phyloP scores from a whole-genome alignment of 2,888 invertebrate genomes.

The Agonopterix heracliana region DNA sequence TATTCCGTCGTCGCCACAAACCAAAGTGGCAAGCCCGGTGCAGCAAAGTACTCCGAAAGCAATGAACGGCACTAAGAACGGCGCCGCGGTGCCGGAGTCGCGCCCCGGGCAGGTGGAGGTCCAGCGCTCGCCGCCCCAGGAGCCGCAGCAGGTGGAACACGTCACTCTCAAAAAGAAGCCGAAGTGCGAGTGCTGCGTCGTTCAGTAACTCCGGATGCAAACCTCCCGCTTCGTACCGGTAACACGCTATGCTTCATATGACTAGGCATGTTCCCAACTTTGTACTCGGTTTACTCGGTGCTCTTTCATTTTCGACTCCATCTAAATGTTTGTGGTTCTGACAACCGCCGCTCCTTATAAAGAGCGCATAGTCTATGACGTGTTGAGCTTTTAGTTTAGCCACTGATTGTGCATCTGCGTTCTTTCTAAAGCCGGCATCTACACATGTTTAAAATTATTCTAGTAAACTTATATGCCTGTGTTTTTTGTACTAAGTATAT shows the following conservation, averaged over 20 bases:
- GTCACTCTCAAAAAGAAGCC: slow-evolving; percentile 96
- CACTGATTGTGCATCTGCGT: background rate
- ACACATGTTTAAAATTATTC: background rate
- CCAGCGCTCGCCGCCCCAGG: slow-evolving; percentile 84
- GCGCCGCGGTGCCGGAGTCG: slow-evolving; percentile 44
- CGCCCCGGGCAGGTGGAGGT: slow-evolving; percentile 80
- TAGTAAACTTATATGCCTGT: slow-evolving; percentile 13
- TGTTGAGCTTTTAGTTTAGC: background rate
- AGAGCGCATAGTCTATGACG: background rate
- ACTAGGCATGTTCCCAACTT: slow-evolving; percentile 27
- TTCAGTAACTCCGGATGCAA: slow-evolving; percentile 79
- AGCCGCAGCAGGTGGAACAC: slow-evolving; percentile 90
- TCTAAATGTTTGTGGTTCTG: slow-evolving; percentile 12
- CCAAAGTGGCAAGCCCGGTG: slow-evolving; percentile 47
- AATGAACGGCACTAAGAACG: slow-evolving; percentile 71
- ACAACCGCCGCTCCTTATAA: background rate
- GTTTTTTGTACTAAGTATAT: slow-evolving; percentile 34
- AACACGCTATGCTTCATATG: slow-evolving; percentile 42
- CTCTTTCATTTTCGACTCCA: slow-evolving; percentile 45
- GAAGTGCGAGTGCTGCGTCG: slow-evolving; percentile 95
- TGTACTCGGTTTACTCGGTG: slow-evolving; percentile 51
- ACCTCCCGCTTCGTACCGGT: slow-evolving; percentile 32
- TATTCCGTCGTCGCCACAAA: slow-evolving; percentile 59
- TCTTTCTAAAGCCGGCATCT: background rate
- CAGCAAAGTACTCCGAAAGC: slow-evolving; percentile 54